A percentile compares a stretch with the other conserved stretches of the same genome.
Conservation (phyloP, 2,888 invertebrate genomes). For the Diarsia dahlii region DNA sequence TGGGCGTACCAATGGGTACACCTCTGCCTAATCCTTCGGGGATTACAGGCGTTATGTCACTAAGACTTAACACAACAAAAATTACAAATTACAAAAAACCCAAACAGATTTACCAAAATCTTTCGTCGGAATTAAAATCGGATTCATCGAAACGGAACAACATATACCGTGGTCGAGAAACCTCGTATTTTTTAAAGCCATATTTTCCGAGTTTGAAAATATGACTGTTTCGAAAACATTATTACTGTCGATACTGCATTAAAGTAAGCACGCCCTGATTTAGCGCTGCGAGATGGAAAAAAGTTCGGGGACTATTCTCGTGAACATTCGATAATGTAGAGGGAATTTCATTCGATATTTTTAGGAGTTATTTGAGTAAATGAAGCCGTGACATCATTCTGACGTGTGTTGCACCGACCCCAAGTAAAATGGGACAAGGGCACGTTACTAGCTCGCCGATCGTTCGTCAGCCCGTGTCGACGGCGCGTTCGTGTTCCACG, state of each 20-base stretch:
- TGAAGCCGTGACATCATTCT: no score
- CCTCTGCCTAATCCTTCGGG: no score
- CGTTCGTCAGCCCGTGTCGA: no score
- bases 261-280: constrained; percentile 77
- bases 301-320: constrained; percentile 69
- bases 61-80: neutral
- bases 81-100: neutral
- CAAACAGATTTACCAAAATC: constrained; percentile 6
- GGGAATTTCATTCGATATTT: constrained; percentile 8
- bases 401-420: no score
- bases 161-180: constrained; percentile 29
- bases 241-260: constrained; percentile 83
- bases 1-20: no score
- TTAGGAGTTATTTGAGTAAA: no score
- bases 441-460: no score
- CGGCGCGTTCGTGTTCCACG: no score
- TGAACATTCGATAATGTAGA: constrained; percentile 43
- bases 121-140: constrained; percentile 40
- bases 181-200: constrained; percentile 37
- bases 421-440: no score
- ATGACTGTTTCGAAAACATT: constrained; percentile 72
- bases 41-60: neutral
- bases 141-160: constrained; percentile 57
- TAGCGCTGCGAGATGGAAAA: constrained; percentile 82
- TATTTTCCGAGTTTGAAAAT: constrained; percentile 56